These are phyloP conservation scores for Oostethus manadensis DNA, from an alignment of 2,113 vertebrate genomes.

Conservation along the genomic window DNA sequence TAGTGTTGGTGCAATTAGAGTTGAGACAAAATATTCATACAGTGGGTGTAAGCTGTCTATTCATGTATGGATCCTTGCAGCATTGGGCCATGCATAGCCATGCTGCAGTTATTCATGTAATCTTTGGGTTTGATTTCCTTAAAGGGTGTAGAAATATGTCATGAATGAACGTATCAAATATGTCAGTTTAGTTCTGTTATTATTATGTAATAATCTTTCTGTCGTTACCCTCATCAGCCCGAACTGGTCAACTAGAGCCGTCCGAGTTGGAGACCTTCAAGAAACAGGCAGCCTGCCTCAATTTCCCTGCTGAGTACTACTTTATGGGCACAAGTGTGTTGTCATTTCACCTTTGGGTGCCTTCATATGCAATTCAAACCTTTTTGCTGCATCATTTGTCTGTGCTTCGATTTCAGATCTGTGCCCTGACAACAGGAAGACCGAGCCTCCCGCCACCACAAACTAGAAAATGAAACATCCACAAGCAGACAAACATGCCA, in stretches of 20 bases:
- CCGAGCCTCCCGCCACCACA: not conserved
- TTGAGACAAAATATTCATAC: too few species aligned
- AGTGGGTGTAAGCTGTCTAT: too few species aligned
- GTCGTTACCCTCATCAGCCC: slow-evolving; percentile 12
- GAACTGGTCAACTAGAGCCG: slow-evolving; percentile 43
- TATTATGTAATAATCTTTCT: not conserved
- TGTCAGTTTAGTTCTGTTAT: not conserved
- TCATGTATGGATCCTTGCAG: too few species aligned
- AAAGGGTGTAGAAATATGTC: too few species aligned
- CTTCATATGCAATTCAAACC: not conserved
- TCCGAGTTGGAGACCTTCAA: slow-evolving; percentile 64
- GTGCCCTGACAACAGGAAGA: slow-evolving; percentile 49
- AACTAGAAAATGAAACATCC: not conserved
- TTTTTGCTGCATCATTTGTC: not conserved
- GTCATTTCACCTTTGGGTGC: not conserved
- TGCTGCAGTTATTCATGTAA: too few species aligned
- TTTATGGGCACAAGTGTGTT: slow-evolving; percentile 43
- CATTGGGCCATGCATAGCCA: too few species aligned
- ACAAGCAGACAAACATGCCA: not conserved
- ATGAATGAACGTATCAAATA: too few species aligned
- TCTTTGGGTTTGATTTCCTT: too few species aligned
- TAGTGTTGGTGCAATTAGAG: too few species aligned
- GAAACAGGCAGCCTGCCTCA: slow-evolving; percentile 62
- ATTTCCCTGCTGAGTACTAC: slow-evolving; percentile 52
- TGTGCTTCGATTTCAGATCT: slow-evolving; percentile 44